phyloP scores from a whole-genome alignment of 2,888 invertebrate species.

The Morpho deidamia region DNA sequence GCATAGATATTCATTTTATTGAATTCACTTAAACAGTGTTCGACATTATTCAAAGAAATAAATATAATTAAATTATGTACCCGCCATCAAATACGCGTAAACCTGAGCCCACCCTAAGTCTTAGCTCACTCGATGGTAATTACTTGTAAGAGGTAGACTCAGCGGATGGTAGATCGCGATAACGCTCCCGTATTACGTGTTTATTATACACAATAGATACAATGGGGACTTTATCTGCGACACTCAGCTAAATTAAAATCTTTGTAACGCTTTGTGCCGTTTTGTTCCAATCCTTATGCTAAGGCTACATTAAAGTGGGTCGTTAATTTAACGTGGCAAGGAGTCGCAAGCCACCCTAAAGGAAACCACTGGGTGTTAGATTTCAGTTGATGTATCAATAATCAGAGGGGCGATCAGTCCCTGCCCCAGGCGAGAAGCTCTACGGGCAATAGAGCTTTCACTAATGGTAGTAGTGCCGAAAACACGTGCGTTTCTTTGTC shows the following conservation, averaged over 20 bases:
- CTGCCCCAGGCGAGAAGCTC: no score
- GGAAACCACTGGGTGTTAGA: no score
- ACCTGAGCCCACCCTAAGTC: conserved; percentile 4
- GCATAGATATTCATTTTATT: no score
- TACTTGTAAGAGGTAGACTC: conserved; percentile 21
- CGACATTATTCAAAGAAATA: background rate
- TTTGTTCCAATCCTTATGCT: background rate
- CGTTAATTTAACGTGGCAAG: no score
- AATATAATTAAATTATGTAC: background rate
- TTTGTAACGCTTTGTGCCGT: conserved; percentile 11
- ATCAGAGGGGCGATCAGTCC: no score
- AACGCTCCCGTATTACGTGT: conserved; percentile 22
- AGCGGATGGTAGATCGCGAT: conserved; percentile 16
- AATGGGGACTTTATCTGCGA: conserved; percentile 22
- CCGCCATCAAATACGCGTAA: background rate
- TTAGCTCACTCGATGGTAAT: conserved; percentile 18
- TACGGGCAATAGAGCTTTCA: no score
- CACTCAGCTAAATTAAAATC: conserved; percentile 29
- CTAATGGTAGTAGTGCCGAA: no score
- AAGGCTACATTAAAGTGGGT: background rate
- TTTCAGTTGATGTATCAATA: no score
- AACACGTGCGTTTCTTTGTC: no score
- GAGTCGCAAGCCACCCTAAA: no score
- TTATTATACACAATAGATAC: conserved; percentile 27
- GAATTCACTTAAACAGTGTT: no score